Base-by-base conservation (phyloP, 1,140 invertebrate genomes). In the Augochlora pura region DNA sequence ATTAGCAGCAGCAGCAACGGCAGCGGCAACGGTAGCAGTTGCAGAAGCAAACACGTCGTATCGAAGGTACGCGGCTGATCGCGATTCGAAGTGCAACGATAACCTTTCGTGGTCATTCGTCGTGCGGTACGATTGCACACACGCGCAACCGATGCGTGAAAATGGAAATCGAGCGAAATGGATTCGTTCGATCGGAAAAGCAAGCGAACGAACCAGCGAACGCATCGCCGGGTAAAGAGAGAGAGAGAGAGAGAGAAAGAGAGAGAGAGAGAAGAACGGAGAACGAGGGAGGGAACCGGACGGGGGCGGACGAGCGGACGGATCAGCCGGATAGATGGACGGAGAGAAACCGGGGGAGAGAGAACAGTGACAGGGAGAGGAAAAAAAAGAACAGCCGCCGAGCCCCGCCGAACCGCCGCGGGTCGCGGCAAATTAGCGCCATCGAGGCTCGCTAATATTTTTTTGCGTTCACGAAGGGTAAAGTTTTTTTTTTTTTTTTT, bases 91-190 rank as follows among this genome's bases (percentile, higher is more conserved):
- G 87, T 87, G 83, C 81, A 73, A 85, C 85, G 85, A 89, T 90
- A 90, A 89, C 87, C 86, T 90, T 87, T 88, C 84, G 85, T 81
- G 88, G 81, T 87, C 78, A 86, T 88, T 85, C 86, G 85, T 89
- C 86, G 85, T 80, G 76, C 83, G 77, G 69, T 72, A 57, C 83
- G 68, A 71, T 76, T 68, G 84, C 72, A 82, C 75, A 84, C 82
- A 73, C 80, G 84, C 79, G 87, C 85, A 84, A 88, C 83, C 84
- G 86, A 84, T 89, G 88, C 90, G 86, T 90, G 85, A 91, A 86
- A 91, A 91, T 91, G 89, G 87, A 91, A 91, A 91, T 91, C 88
- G 87, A 89, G 86, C 84, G 88, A 90, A 91, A 91, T 90, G 88
- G 86, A 90, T 90, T 88, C 77, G 75, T 68, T 82, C 80, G 86